Percentiles rank a stretch among this genome's conserved stretches.
Evolutionary conservation across 2,888 invertebrate genomes (phyloP).

Genomic region (Lomographa bimaculata): DNA sequence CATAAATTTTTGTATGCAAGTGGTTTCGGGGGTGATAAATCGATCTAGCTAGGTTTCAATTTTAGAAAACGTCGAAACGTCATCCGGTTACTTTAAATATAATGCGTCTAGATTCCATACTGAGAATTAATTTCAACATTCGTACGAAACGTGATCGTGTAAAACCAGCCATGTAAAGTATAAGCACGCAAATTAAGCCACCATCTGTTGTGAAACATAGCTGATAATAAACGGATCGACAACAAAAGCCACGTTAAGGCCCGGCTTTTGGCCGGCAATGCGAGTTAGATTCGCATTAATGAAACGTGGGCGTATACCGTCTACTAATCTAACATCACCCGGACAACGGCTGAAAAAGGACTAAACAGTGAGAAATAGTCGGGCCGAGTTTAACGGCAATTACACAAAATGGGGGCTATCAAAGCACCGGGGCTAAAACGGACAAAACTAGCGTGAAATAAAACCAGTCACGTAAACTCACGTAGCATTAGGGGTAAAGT

Average conservation of each 20-base stretch:
- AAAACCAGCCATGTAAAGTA: slow-evolving; percentile 19
- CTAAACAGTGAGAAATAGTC: slow-evolving; percentile 73
- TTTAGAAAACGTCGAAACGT: too few relatives aligned
- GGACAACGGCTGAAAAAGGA: slow-evolving; percentile 63
- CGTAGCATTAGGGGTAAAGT: slow-evolving; percentile 59
- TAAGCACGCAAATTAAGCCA: slow-evolving; percentile 45
- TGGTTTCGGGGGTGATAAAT: too few relatives aligned
- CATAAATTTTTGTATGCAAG: too few relatives aligned
- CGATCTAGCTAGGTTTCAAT: too few relatives aligned
- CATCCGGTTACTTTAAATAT: too few relatives aligned
- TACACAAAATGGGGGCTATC: slow-evolving; percentile 73
- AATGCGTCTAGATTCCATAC: too few relatives aligned
- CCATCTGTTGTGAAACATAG: slow-evolving; percentile 53
- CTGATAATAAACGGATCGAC: slow-evolving; percentile 53
- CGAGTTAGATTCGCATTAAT: slow-evolving; percentile 77
- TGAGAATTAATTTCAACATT: too few relatives aligned
- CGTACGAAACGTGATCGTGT: slow-evolving; percentile 11
- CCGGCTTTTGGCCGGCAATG: slow-evolving; percentile 54
- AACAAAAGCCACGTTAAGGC: slow-evolving; percentile 61
- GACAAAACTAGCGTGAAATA: slow-evolving; percentile 62
- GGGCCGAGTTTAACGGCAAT: slow-evolving; percentile 69
- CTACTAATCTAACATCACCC: slow-evolving; percentile 62
- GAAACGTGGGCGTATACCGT: slow-evolving; percentile 65
- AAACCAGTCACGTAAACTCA: slow-evolving; percentile 60
- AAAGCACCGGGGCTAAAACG: slow-evolving; percentile 55